phyloP scores from a whole-genome alignment of 2,797 vertebrate genomes.

The Lateolabrax maculatus region DNA sequence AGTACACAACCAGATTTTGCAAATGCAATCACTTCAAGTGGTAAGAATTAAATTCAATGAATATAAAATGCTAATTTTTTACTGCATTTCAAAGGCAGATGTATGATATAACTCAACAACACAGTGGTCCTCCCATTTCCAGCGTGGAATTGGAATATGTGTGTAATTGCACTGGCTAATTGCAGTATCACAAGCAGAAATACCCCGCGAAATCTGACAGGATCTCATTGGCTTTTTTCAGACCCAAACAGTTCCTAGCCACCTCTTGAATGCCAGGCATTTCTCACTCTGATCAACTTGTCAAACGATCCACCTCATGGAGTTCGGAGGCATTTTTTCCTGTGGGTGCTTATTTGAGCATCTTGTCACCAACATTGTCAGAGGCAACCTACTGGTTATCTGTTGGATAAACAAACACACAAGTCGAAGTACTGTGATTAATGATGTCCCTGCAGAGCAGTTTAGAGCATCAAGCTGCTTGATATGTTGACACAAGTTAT shows the following conservation, averaged over 20 bases:
- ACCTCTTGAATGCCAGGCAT: neutral
- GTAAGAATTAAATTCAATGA: neutral
- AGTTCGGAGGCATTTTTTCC: slow-evolving; percentile 6
- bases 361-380: slow-evolving; percentile 19
- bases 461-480: slow-evolving; percentile 12
- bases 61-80: neutral
- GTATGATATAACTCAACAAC: neutral
- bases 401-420: slow-evolving; percentile 16
- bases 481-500: slow-evolving; percentile 7
- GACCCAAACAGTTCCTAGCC: neutral
- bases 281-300: slow-evolving; percentile 23
- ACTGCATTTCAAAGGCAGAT: no score
- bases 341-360: slow-evolving; percentile 9
- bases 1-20: neutral
- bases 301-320: neutral
- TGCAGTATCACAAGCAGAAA: neutral
- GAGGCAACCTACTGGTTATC: slow-evolving; percentile 22
- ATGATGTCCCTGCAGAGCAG: slow-evolving; percentile 4
- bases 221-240: neutral
- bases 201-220: neutral
- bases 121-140: neutral
- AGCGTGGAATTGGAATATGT: neutral
- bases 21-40: neutral
- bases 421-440: slow-evolving; percentile 7
- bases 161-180: neutral